A percentile compares a stretch with the other conserved stretches of the same genome.
phyloP scores from a whole-genome alignment of 2,113 vertebrate species.

The Clupea harengus region DNA sequence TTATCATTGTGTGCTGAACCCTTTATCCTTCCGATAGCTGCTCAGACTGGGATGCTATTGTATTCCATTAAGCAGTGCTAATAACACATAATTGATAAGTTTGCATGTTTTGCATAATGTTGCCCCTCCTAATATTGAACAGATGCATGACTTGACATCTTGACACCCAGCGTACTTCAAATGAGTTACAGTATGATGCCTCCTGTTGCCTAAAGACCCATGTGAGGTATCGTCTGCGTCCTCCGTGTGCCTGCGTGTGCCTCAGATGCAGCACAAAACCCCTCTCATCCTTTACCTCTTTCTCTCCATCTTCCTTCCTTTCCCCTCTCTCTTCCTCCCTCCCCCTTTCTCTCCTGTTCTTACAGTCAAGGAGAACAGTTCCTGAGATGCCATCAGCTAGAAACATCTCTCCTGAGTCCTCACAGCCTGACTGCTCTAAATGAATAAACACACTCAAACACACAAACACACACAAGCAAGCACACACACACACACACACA shows the following conservation, averaged over 20 bases:
- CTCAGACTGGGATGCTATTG: background rate
- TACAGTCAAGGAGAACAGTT: background rate
- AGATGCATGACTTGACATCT: conserved; percentile 17
- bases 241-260: background rate
- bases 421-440: conserved; percentile 3
- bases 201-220: background rate
- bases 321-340: conserved; percentile 17
- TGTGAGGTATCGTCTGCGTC: background rate
- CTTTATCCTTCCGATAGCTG: background rate
- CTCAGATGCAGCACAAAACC: background rate
- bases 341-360: background rate
- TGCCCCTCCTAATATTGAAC: conserved; percentile 12
- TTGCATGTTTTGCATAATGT: conserved; percentile 19
- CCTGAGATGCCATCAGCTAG: background rate
- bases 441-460: background rate
- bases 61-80: conserved; percentile 6
- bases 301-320: conserved; percentile 14
- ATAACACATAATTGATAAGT: conserved; percentile 20
- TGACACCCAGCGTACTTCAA: conserved; percentile 9
- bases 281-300: conserved; percentile 7
- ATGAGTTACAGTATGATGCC: background rate
- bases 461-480: background rate
- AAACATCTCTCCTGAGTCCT: conserved; percentile 18
- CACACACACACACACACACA: background rate
- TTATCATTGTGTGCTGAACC: background rate